Base-by-base conservation (phyloP, 1,140 invertebrate genomes). In the Penaeus japonicus region DNA sequence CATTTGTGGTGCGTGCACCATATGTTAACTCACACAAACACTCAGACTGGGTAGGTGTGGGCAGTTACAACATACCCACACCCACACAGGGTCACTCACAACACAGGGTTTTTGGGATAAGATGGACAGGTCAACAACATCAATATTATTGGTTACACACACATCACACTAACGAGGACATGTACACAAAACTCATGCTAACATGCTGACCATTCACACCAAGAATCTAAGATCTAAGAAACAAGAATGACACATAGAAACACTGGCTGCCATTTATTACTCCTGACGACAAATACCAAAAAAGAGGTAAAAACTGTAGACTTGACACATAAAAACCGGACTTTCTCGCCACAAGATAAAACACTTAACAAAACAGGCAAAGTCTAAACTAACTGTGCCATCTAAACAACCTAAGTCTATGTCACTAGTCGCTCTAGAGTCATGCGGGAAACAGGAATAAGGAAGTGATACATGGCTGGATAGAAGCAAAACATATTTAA, bases 391-490 rank as follows among this genome's bases (percentile, higher is more conserved):
- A 88, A 79, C 59, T 32, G 87, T 88, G 87, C 87, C 87, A 83
- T 83, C 87, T 88, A 88, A 57, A 77, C 83, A 39, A 88, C 87
- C 73, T 82, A 88, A n/a, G 87, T 88, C 87, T 83, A 70, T 70
- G 87, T 88, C 87, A 75, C 80, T 82, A 88, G 87, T 88, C 87
- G 65, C 87, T 83, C 87, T 59, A 73, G 75, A 35, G 80, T 88
- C 87, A 88, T 88, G 87, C 87, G 77, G 87, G 81, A 77, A 87
- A 88, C 87, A 88, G 87, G 73, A 82, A 47, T 47, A 88, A 77
- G 81, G 87, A 88, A 88, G 87, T 83, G 65, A 88, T 77, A 88
- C 81, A 88, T 35, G 81, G 87, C 70, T 84, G 87, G 87, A 83
- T 88, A 54, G 62, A 88, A 88, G 87, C 87, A 88, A 88, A 88